A percentile compares a stretch with the other conserved stretches of the same genome.
These are phyloP conservation scores for Papilio demoleus DNA, from an alignment of 2,888 invertebrate species.

Conservation along the genomic window DNA sequence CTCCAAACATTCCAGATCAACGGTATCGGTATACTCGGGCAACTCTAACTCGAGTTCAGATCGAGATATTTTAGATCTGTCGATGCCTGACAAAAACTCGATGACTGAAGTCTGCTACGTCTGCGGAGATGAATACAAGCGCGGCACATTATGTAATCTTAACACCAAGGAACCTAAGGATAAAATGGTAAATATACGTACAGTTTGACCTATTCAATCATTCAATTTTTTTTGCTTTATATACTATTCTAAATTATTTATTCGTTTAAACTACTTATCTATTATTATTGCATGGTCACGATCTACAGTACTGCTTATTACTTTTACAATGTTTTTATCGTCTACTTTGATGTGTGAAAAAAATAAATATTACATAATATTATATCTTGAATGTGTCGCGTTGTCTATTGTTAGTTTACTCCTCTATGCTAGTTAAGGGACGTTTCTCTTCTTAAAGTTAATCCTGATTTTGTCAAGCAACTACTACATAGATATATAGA, in stretches of 20 bases:
- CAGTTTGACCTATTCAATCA: no score
- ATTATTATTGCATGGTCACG: conserved; percentile 1
- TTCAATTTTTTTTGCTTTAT: background rate
- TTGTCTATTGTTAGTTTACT: no score
- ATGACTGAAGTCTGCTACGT: conserved; percentile 95
- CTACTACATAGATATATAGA: no score
- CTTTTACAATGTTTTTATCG: conserved; percentile 1
- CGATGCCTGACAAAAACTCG: conserved; percentile 96
- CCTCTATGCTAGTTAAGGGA: no score
- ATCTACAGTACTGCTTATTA: background rate
- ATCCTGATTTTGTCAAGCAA: no score
- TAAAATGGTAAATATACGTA: conserved; percentile 63
- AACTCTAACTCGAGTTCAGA: conserved; percentile 85
- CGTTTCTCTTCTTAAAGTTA: no score
- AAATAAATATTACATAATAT: background rate
- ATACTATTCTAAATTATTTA: no score
- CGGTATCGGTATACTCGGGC: conserved; percentile 80
- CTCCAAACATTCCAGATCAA: conserved; percentile 63
- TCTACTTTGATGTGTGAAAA: background rate
- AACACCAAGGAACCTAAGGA: conserved; percentile 85
- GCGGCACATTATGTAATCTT: conserved; percentile 90
- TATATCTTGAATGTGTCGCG: background rate
- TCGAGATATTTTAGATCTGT: conserved; percentile 93
- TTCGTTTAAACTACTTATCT: no score
- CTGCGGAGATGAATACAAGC: conserved; percentile 93